Conservation (phyloP, 2,113 vertebrate genomes). For the Serinus canaria region DNA sequence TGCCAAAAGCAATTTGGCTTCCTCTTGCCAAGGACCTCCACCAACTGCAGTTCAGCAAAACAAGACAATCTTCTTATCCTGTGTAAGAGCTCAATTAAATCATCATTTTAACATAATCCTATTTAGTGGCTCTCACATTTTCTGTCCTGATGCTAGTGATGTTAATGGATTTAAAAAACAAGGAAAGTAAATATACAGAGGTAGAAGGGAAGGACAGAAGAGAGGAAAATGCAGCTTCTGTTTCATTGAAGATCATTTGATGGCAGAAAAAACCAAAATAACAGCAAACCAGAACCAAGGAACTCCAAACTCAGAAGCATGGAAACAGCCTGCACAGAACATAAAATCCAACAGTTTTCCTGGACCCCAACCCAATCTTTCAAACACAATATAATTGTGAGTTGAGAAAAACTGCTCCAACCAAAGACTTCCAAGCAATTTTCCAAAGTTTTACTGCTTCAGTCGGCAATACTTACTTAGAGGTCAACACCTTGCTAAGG, state of each 20-base stretch:
- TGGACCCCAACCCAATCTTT: background rate
- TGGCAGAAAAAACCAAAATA: accelerated
- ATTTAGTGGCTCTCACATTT: background rate
- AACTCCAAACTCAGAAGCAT: background rate
- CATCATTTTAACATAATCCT: constrained; percentile 13
- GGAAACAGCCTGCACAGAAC: background rate
- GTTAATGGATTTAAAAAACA: background rate
- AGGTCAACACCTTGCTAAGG: background rate
- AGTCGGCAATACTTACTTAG: background rate
- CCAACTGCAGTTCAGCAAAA: constrained; percentile 3
- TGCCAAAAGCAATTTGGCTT: background rate
- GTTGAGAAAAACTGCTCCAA: background rate
- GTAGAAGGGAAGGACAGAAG: background rate
- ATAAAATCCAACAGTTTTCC: background rate
- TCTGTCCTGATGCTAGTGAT: background rate
- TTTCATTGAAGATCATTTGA: background rate
- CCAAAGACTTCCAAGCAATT: background rate
- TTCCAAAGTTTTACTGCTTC: background rate
- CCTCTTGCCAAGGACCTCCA: background rate
- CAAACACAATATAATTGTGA: background rate
- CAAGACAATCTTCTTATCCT: background rate
- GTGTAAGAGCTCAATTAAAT: constrained; percentile 23
- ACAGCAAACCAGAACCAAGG: background rate
- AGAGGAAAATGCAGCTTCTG: background rate
- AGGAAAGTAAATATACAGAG: background rate